These are phyloP conservation scores for Carollia perspicillata DNA, from an alignment of 2,113 vertebrate species.

Conservation along the genomic window DNA sequence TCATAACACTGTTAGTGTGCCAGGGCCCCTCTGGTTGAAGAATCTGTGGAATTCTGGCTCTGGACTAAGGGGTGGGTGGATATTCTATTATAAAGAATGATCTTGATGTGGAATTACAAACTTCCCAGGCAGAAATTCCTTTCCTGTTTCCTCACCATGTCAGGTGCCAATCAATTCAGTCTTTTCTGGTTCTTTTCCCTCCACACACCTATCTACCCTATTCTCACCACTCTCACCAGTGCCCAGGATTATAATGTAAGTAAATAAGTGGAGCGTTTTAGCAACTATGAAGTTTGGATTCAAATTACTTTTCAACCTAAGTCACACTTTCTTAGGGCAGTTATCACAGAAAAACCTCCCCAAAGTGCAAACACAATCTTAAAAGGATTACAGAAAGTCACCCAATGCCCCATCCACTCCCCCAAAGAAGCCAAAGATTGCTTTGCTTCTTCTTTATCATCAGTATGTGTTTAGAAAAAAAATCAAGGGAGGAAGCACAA, in stretches of 20 bases:
- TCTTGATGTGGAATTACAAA: conserved; percentile 79
- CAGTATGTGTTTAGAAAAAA: conserved; percentile 11
- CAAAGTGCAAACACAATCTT: conserved; percentile 27
- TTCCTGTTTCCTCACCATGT: conserved; percentile 81
- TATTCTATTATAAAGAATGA: conserved; percentile 79
- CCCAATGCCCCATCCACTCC: background rate
- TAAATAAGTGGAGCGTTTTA: background rate
- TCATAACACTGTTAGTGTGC: conserved; percentile 66
- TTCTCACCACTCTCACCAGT: background rate
- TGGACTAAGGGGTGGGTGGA: conserved; percentile 76
- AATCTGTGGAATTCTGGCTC: conserved; percentile 83
- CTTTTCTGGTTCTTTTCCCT: conserved; percentile 26
- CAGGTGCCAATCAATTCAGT: conserved; percentile 72
- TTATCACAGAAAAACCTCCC: conserved; percentile 10
- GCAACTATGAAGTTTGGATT: background rate
- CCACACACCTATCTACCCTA: background rate
- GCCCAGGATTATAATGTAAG: background rate
- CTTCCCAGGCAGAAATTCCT: conserved; percentile 84
- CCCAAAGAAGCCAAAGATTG: background rate
- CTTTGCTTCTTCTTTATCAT: conserved; percentile 28
- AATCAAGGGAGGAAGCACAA: background rate
- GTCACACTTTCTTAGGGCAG: background rate
- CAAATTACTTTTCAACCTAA: conserved; percentile 45
- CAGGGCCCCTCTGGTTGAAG: conserved; percentile 76
- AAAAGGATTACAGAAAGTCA: conserved; percentile 38